A percentile compares a stretch with the other conserved stretches of the same genome.
phyloP scores from a whole-genome alignment of 2,888 invertebrate genomes.

The Holacanthella duospinosa region DNA sequence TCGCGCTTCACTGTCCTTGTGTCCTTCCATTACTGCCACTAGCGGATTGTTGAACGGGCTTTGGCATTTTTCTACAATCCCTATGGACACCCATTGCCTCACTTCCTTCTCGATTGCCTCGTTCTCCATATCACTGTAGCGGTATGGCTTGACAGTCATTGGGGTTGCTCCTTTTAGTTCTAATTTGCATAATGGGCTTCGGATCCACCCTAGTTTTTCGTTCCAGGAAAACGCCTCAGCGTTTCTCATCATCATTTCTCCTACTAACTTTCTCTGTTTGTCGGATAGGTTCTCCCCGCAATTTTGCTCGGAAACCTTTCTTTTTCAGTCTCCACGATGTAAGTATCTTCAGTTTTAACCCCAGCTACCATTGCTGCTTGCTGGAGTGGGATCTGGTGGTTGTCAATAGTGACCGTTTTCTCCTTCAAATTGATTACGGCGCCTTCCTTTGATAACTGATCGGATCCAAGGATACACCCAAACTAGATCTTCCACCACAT shows the following conservation, averaged over 20 bases:
- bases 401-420: not conserved
- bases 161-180: slow-evolving; percentile 4
- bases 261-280: not conserved
- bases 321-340: not conserved
- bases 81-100: not conserved
- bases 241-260: not conserved
- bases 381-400: not conserved
- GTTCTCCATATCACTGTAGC: not conserved
- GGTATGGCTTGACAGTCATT: not conserved
- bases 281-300: not conserved
- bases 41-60: slow-evolving; percentile 7
- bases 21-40: not conserved
- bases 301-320: not conserved
- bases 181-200: not conserved
- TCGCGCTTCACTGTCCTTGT: not conserved
- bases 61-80: not conserved
- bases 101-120: not conserved
- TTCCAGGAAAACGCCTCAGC: not conserved
- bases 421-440: not conserved
- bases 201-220: slow-evolving; percentile 4
- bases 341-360: not conserved
- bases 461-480: too few species aligned
- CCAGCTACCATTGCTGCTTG: not conserved
- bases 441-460: not conserved
- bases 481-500: not conserved